Evolutionary conservation across 2,888 invertebrate species (phyloP), one percentile per base, ranked within the genome.

Genomic region (Polydrusus cervinus): DNA sequence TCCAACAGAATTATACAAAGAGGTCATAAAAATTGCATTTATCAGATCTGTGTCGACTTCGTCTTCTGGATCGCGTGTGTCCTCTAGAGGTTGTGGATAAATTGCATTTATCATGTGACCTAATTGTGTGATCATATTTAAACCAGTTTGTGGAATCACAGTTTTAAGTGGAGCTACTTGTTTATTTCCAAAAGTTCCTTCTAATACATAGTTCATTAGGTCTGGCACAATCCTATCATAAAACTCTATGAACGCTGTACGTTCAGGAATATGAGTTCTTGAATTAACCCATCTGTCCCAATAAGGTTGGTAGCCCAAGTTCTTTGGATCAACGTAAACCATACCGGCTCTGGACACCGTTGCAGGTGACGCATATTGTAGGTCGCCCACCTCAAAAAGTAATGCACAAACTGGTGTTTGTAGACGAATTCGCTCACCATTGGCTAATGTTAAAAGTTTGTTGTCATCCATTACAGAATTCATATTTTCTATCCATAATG

Each of bases 391-490:
- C 90, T 97, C 97, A 87, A 97, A 97, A 60, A 97, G 94, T 92
- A 86, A 95, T 95, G 86, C 95, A 92, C 75, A 92, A 91, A 83
- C 94, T 93, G 78, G 95, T 93, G 73, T 97, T 88, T 75, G 95
- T 90, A 78, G 97, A 95, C 77, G 96, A 89, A 83, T 82, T 10
- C 82, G 51, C 67, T 88, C 97, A 95, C 71, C 97, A 85, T 97
- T 97, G 5, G 97, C 96, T 74, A 97, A 88, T 0, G 97, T 97
- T 70, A 97, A 88, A 51, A 97, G 88, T 84, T 93, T 94, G 85
- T 97, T 97, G 86, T 97, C 97, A 84, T 97, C 97, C 97, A 97
- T 97, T 1, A 97, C 97, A 0, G 97, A 96, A 88, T 97, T 97
- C 96, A 97, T 97, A 88, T 97, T 97, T 87, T 97, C 97, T 79